Evolutionary conservation across 2,113 vertebrate genomes (phyloP), one percentile per base, ranked within the genome.

Genomic region (Tachycineta bicolor): DNA sequence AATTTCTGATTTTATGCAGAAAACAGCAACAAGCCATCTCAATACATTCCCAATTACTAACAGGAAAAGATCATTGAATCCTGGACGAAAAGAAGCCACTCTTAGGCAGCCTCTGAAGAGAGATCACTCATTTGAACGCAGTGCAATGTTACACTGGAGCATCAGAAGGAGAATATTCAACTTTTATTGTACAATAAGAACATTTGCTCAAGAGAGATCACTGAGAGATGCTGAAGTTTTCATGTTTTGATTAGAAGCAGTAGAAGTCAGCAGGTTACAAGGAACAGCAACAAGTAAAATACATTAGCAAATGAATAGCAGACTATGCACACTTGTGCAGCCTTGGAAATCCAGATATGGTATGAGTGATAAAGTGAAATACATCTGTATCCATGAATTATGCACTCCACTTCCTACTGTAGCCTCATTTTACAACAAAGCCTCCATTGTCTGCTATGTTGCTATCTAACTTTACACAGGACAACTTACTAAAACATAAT

Each of bases 71-170:
- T 83, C 44, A 93, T 8, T 43, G 67, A 75, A 86, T 91, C 43
- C 60, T 89, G 49, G 95, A 91, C 50, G 76, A 87, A 97, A 95
- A 90, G 76, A 58, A 71, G 13, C 39, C 69, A 41, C 34, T 89
- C 46, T 55, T 28, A 20, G 25, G 28, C 39, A 80, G 41, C 63
- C 59, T 68, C 50, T 76, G 29, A 33, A 34, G 43, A 65, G 53
- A 65, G 67, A 82, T 60, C 55, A 60, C 23, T 86, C n/a, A 56
- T 70, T 21, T 71, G 58, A 73, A 95, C 24, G 43, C 55, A 76
- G 52, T 16, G 43, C 14, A 22, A 24, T 65, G 26, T 53, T 83
- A 43, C 49, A 55, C 29, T 60, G 26, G 49, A 77, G 28, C 12
- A 55, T 52, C 43, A 64, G 34, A 31, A 69, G 26, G 34, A 50